Base-by-base conservation (phyloP, 2,888 invertebrate species). In the Kryphioiulus occultus region DNA sequence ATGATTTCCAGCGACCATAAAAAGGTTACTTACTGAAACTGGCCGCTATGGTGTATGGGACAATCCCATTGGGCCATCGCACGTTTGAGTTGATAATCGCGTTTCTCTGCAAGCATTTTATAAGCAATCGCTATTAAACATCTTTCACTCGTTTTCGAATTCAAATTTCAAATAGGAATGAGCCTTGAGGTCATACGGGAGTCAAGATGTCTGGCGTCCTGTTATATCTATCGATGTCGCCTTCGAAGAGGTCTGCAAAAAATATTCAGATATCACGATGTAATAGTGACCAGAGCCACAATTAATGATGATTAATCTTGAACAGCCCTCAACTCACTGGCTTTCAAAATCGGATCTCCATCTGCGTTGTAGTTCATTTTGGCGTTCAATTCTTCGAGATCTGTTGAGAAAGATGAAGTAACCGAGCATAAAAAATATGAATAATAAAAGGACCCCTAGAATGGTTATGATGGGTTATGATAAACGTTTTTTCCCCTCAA, bases 1-100 rank as follows among this genome's bases (percentile, higher is more conserved):
- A n/a, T n/a, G n/a, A n/a, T n/a, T n/a, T n/a, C 44, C 1, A 44
- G 10, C 44, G 1, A 0, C 15, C 44, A 15, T 9, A n/a, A 53
- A 10, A 1, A 7, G 12, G 15, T 68, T 59, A 89, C 90, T 90
- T 89, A 91, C 91, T 90, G 89, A 91, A 91, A 22, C 90, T 89
- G 4, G 90, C 89, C 19, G 91, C 90, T 30, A 91, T 91, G 78
- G 91, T 90, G 88, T 91, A 91, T 7, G 91, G 91, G n/a, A 91
- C 89, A 30, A 90, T 88, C 15, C 90, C 91, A 12, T 89, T 89
- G 15, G 90, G 89, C 91, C 91, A 91, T 26, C 90, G 90, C 30
- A 89, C 89, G 2, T 85, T 86, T 17, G 89, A 89, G 82, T 90
- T 88, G 9, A 89, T 89, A 30, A 91, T 90, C 12, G 91, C 91